These are phyloP conservation scores for Theropithecus gelada DNA, from an alignment of 2,113 vertebrate species.

Conservation along the genomic window DNA sequence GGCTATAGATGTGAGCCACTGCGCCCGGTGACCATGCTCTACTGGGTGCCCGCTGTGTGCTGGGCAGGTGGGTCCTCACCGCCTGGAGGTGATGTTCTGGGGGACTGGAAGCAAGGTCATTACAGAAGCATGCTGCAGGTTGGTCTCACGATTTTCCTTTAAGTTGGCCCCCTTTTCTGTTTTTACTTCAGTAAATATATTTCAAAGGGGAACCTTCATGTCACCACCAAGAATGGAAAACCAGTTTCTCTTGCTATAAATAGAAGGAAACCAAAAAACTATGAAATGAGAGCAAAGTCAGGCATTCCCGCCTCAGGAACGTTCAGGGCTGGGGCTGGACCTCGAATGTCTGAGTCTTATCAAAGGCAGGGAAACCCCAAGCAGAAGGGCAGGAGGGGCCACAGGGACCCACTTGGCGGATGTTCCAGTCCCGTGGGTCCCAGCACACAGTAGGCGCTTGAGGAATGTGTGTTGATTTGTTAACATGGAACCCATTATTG, in stretches of 20 bases:
- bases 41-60: background rate
- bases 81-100: too few species aligned
- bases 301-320: background rate
- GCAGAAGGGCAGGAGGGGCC: background rate
- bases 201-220: constrained; percentile 14
- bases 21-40: too few species aligned
- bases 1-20: too few species aligned
- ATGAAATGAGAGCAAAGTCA: background rate
- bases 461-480: background rate
- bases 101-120: too few species aligned
- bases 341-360: too few species aligned
- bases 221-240: constrained; percentile 5
- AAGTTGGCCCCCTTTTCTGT: background rate
- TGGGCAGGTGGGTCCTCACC: background rate
- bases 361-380: background rate
- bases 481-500: background rate
- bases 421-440: background rate
- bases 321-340: background rate
- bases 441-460: background rate
- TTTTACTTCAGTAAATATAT: constrained; percentile 21
- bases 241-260: constrained; percentile 43
- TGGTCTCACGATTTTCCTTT: background rate
- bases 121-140: background rate
- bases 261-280: constrained; percentile 7
- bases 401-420: background rate